Evolutionary conservation across 1,140 invertebrate species (phyloP), one percentile per base, ranked within the genome.

Genomic region (Drosophila nasuta): DNA sequence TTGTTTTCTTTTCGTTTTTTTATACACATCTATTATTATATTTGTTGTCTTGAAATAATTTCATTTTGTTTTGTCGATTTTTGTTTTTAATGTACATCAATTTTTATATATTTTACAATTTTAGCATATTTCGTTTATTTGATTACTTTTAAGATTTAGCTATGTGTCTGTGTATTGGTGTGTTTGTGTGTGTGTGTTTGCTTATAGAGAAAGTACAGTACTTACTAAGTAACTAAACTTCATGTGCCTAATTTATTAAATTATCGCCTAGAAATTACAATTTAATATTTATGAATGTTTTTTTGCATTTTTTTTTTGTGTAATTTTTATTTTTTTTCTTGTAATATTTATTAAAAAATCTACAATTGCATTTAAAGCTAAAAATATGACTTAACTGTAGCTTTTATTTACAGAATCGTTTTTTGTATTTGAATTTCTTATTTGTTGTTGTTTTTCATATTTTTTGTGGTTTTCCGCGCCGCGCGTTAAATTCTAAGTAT

Each of bases 331-430:
- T 73, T 76, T 59, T 74, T 62, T 15, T 77, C 49, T 67, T 68
- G 75, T 72, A 62, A 54, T 81, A 48, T 83, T 82, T 77, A 75
- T 83, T 89, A 85, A 89, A 89, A 88, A 89, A 85, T 89, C 85
- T 89, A 89, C 85, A 89, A 89, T 89, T 89, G 85, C 85, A 85
- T 85, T 89, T 87, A 89, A 89, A 89, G 85, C 85, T 89, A 89
- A 83, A 85, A 85, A 88, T 88, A 89, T 88, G 78, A 85, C 85
- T 89, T 89, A 89, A 89, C 81, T 85, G 81, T 83, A 80, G 79
- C 70, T 69, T 66, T 63, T 80, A 68, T 80, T 73, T 77, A 77
- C 75, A 77, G 75, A 77, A 41, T 66, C n/a, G 35, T 73, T 77
- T 77, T 67, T 70, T 72, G 59, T 67, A 56, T 57, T 73, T 69